Evolutionary conservation across 2,113 vertebrate genomes (phyloP).

Genomic region (Lichenostomus cassidix): DNA sequence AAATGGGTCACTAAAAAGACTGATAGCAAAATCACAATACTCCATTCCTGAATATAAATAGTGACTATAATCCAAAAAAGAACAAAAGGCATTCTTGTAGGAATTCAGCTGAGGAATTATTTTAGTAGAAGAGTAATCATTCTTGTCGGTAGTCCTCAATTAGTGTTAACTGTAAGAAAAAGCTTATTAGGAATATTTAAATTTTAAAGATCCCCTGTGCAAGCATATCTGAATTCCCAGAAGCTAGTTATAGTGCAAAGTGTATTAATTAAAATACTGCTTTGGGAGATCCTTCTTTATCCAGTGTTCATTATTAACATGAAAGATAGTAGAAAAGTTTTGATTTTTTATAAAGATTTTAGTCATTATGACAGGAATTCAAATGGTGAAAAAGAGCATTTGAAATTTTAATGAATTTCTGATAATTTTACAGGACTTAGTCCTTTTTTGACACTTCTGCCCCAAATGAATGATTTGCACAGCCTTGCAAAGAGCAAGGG

Average conservation of each 20-base stretch:
- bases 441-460: neutral
- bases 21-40: neutral
- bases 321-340: conserved; percentile 14
- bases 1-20: neutral
- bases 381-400: neutral
- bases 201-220: neutral
- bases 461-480: neutral
- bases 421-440: neutral
- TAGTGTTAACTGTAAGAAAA: conserved; percentile 35
- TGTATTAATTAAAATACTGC: conserved; percentile 39
- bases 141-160: conserved; percentile 43
- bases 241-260: neutral
- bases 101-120: conserved; percentile 12
- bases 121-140: conserved; percentile 10
- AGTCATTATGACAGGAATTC: neutral
- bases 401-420: conserved; percentile 21
- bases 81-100: conserved; percentile 8
- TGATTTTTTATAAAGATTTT: conserved; percentile 17
- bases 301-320: conserved; percentile 18
- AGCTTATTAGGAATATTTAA: conserved; percentile 40
- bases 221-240: conserved; percentile 30
- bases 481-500: neutral
- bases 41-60: neutral
- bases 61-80: neutral
- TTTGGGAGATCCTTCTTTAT: conserved; percentile 38